Evolutionary conservation across 2,797 vertebrate species (phyloP).

Genomic region (Pangasius larnaudii): DNA sequence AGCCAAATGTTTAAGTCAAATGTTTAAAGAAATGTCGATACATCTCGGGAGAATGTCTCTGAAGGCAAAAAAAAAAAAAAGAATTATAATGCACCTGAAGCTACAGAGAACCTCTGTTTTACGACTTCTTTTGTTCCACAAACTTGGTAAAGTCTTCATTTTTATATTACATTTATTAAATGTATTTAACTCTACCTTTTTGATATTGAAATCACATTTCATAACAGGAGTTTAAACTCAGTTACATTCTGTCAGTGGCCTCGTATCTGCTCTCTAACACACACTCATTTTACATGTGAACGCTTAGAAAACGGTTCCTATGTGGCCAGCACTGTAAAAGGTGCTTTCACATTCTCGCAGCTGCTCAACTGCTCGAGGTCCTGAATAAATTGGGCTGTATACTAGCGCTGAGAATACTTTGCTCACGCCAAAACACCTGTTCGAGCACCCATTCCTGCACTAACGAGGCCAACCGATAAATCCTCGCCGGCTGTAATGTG

Average conservation of each 20-base stretch:
- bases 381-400: not conserved
- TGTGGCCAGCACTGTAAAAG: not conserved
- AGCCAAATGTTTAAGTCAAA: not conserved
- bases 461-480: conserved; percentile 18
- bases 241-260: not conserved
- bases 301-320: not conserved
- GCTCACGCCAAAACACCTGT: conserved; percentile 2
- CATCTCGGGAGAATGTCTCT: not conserved
- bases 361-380: not conserved
- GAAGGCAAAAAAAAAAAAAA: not conserved
- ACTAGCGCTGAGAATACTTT: not conserved
- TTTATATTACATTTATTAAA: not conserved
- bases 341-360: not conserved
- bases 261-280: not conserved
- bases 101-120: not conserved
- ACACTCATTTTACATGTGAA: not conserved
- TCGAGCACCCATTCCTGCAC: not conserved
- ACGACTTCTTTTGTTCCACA: not conserved
- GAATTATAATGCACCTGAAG: not conserved
- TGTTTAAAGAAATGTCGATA: not conserved
- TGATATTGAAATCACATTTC: not conserved
- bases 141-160: not conserved
- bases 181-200: not conserved
- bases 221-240: not conserved
- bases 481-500: not conserved